Percentiles rank a stretch among this genome's conserved stretches.
Conservation (phyloP, 2,797 vertebrate genomes). For the Loris lydekkerianus region DNA sequence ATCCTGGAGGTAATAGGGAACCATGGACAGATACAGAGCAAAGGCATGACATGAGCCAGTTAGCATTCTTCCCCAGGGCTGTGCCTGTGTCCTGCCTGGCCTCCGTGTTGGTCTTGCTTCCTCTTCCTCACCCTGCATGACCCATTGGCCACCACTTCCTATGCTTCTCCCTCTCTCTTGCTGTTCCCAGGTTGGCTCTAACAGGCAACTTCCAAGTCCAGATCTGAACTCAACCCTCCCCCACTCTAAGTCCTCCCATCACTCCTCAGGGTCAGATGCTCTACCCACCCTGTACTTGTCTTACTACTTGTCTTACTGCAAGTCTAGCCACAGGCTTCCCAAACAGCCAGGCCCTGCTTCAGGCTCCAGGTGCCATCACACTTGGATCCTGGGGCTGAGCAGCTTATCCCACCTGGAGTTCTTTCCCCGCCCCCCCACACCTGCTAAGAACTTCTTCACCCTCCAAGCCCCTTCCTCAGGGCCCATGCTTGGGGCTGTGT, state of each 20-base stretch:
- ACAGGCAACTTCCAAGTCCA: neutral
- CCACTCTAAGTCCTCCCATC: neutral
- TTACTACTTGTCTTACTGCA: neutral
- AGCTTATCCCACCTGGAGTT: neutral
- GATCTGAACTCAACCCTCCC: accelerated
- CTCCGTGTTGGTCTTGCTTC: accelerated
- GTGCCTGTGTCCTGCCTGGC: neutral
- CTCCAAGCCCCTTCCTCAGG: neutral
- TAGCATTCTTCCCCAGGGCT: neutral
- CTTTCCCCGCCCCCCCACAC: no score
- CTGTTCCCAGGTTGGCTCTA: neutral
- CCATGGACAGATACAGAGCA: neutral
- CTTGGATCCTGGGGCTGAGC: neutral
- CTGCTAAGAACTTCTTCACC: neutral
- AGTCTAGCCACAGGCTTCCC: neutral
- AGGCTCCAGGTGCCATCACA: neutral
- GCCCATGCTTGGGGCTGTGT: accelerated
- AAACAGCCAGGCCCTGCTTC: neutral
- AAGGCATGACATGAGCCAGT: accelerated
- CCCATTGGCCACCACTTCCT: neutral
- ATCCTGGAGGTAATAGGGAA: neutral
- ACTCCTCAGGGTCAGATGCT: neutral
- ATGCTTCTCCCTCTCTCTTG: neutral
- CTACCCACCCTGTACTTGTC: neutral
- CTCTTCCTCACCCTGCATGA: neutral